phyloP scores from a whole-genome alignment of 2,797 vertebrate species.

The Pantherophis vulpinus region DNA sequence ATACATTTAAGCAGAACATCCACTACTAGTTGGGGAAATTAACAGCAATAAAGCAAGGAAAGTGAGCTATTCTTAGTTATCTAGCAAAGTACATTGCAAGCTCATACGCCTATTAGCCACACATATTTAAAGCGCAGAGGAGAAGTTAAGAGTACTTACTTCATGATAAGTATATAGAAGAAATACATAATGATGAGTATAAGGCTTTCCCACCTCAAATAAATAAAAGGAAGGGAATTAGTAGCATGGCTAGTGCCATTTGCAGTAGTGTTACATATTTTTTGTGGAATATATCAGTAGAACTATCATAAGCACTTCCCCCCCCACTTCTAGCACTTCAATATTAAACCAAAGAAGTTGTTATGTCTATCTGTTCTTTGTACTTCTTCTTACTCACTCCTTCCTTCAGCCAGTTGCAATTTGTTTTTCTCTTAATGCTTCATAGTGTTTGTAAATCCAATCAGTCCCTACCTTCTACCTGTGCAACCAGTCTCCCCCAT shows the following conservation, averaged over 20 bases:
- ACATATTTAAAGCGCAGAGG: slow-evolving; percentile 3
- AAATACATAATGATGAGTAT: slow-evolving; percentile 77
- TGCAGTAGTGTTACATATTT: neutral
- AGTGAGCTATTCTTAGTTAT: slow-evolving; percentile 4
- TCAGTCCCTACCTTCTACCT: neutral
- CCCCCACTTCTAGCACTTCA: neutral
- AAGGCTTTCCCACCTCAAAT: slow-evolving; percentile 81
- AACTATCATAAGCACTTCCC: neutral
- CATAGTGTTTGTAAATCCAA: neutral
- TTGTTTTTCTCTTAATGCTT: neutral
- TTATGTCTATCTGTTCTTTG: neutral
- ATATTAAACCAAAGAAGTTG: slow-evolving; percentile 18
- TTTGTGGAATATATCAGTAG: neutral
- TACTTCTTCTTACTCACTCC: neutral
- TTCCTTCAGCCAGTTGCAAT: neutral
- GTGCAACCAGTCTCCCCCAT: neutral
- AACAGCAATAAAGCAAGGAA: slow-evolving; percentile 32
- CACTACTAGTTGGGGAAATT: neutral
- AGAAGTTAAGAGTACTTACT: slow-evolving; percentile 70
- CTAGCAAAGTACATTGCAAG: slow-evolving; percentile 29
- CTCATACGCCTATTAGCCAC: slow-evolving; percentile 19
- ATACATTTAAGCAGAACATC: neutral
- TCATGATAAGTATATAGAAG: slow-evolving; percentile 81
- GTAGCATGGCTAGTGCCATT: slow-evolving; percentile 15
- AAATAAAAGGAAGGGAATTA: slow-evolving; percentile 57